Base-by-base conservation (phyloP, 2,888 invertebrate species). In the Apamea crenata region DNA sequence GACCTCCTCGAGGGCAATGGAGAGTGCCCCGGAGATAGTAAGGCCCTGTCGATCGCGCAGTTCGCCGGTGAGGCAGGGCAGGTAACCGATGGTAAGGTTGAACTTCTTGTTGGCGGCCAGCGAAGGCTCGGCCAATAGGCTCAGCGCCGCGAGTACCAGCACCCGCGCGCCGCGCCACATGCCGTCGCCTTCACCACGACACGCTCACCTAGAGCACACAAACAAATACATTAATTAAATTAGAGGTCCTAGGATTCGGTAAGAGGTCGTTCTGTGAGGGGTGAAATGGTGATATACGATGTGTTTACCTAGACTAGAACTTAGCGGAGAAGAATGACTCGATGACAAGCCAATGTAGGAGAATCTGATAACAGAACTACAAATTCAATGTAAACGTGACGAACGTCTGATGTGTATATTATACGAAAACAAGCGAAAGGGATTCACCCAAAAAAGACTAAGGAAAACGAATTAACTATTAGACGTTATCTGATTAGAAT, bases 11-110 rank as follows among this genome's bases (percentile, higher is more conserved):
- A 99, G 97, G 75, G 99, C 99, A 97, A 98, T 98, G 69, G 99
- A 98, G 88, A 99, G 97, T 76, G 99, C 99, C 79, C 99, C 99
- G 75, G 99, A 99, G 91, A 99, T 98, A 87, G 98, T 97, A 91
- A 99, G 97, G 36, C 99, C 99, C 95, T 98, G 98, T 86, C 98
- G 97, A 93, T 98, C 98, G 91, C 98, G 98, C 88, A 98, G 97
- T 77, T 97, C 98, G 90, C 98, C 98, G 94, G 97, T 98, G 93
- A 98, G 97, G 78, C 99, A 98, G 74, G 99, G 98, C 92, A 99
- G 97, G 96, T 99, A 99, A 85, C 99, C 99, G 91, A 99, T 97
- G 90, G 98, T 98, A 92, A 99, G 97, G 91, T 96, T 96, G 93
- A 93, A 95, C 91, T 94, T 95, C 92, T 96, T 96, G 90, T 96